Base-by-base conservation (phyloP, 2,888 invertebrate species). In the Malthinus seriepunctatus region DNA sequence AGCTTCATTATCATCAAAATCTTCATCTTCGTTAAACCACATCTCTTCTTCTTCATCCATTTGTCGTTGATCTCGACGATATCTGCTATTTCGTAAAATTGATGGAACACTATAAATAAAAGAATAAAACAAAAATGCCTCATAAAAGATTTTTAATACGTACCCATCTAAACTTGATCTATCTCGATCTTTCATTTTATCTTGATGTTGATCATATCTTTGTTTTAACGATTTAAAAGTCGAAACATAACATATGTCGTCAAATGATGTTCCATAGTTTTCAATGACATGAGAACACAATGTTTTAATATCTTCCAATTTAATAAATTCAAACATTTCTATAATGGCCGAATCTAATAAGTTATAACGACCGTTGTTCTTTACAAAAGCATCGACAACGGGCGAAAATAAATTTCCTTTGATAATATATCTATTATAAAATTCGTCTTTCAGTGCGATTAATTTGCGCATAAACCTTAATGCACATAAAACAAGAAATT, bases 311-410 rank as follows among this genome's bases (percentile, higher is more conserved):
- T 95, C 95, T 82, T 95, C 94, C 79, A 92, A 81, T 84, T 93
- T 94, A 67, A 99, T 96, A 81, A 95, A 99, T 82, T 99, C 99
- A 82, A 99, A 99, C 85, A 99, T 88, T 82, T 99, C 99, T 78
- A 99, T 86, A 78, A 99, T 94, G 66, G 99, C 98, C 31, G 98
- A 99, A 81, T 99, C 99, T 70, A 99, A 84, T 70, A 99, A 87
- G 83, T 99, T 99, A 82, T 99, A 99, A 74, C 97, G 88, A 73
- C 95, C 94, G 78, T 97, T 97, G 82, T 99, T 99, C 73, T 91
- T 88, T 72, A 93, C 88, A 79, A 99, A 97, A 67, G 97, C 94
- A 78, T 97, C 96, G 69, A 98, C 91, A 56, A 99, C 95, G 32
- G 96, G 96, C 68, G 93, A 91, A 80, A 99, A 95, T 56, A 98